Base-by-base conservation (phyloP, 2,113 vertebrate species). In the Apodemus sylvaticus region DNA sequence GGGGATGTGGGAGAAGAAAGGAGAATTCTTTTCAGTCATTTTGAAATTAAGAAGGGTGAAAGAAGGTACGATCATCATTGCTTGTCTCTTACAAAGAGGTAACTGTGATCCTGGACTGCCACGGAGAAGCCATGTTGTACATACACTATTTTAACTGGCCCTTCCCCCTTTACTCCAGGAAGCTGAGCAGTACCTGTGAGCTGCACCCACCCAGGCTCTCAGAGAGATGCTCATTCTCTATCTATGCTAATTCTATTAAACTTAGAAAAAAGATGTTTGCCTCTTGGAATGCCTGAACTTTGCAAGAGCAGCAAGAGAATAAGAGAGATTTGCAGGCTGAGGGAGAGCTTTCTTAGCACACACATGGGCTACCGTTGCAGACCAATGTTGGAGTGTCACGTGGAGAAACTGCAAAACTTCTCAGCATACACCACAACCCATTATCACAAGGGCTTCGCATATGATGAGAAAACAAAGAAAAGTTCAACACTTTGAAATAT, bases 11-110 rank as follows among this genome's bases (percentile, higher is more conserved):
- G 19, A 19, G 26, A 79, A 87, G 70, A 95, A 45, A 82, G 77
- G 9, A 82, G 26, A 62, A 64, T 39, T 85, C 62, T 60, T 39
- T 7, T 70, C 53, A 14, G 74, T 22, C 78, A 14, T 85, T 91
- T 95, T 86, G 51, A 95, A 66, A 85, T 36, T 62, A 26, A 86
- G 96, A 53, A 83, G 95, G 1, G 29, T 74, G n/a, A 79, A 94
- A 87, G 85, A 89, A 95, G 93, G 83, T 77, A 90, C 97, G 90
- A 90, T 16, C 82, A 89, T 64, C 66, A 3, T 83, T 96, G 36
- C 81, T 89, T 86, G 14, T 73, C 70, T 90, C 51, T 14, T 53
- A 82, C 11, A 9, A 45, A 58, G 45, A 68, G 39, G 48, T 8
- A 82, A 48, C 91, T 70, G n/a, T 36, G 77, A 89, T 16, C 12